These are phyloP conservation scores for Hydrochoerus hydrochaeris DNA, from an alignment of 2,113 vertebrate species.

Conservation along the genomic window DNA sequence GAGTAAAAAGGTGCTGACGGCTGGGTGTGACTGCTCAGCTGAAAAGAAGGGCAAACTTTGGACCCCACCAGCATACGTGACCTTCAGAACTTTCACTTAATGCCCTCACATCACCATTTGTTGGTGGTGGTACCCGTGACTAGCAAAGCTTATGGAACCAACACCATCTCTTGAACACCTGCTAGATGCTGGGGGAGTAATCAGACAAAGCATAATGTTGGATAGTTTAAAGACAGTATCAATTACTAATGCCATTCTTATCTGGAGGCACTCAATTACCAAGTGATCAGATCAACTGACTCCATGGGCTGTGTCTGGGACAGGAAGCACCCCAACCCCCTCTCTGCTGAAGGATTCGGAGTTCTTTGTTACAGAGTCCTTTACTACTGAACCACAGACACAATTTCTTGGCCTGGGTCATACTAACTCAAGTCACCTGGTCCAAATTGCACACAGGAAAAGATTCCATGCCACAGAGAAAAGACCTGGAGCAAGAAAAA, in stretches of 20 bases:
- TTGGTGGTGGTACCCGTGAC: not conserved
- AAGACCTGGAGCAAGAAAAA: not conserved
- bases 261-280: not conserved
- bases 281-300: too few species aligned
- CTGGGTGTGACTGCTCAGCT: constrained; percentile 36
- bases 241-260: not conserved
- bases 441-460: not conserved
- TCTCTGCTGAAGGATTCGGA: not conserved
- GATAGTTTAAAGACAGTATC: not conserved
- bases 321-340: not conserved
- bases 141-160: not conserved
- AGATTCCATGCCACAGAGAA: not conserved
- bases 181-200: not conserved
- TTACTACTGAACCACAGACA: not conserved
- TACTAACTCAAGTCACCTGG: not conserved
- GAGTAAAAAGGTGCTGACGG: constrained; percentile 2
- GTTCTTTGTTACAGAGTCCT: not conserved
- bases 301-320: not conserved
- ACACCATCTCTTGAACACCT: not conserved
- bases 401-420: not conserved
- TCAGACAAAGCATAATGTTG: not conserved
- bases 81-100: constrained; percentile 12
- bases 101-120: not conserved
- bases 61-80: not conserved
- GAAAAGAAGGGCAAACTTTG: constrained; percentile 4